These are phyloP conservation scores for Sminthurides aquaticus DNA, from an alignment of 2,888 invertebrate genomes.

Conservation along the genomic window DNA sequence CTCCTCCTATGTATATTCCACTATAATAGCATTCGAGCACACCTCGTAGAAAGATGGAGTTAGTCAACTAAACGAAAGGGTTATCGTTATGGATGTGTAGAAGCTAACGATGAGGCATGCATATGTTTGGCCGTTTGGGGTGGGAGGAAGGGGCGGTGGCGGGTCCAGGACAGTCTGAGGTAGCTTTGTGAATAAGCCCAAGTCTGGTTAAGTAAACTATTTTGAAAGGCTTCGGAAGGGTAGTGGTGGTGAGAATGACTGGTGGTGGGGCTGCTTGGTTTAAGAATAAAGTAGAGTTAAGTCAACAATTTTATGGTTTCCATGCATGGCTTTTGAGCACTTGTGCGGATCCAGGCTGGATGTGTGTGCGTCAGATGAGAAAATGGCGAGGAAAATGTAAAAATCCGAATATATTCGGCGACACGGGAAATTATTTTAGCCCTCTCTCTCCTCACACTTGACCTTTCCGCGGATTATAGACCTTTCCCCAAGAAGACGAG, in stretches of 20 bases:
- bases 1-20: too few species aligned
- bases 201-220: background rate
- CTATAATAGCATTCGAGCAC: too few species aligned
- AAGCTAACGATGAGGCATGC: too few species aligned
- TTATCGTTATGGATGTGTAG: too few species aligned
- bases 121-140: background rate
- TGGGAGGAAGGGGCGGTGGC: background rate
- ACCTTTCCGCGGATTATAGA: background rate
- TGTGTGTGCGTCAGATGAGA: background rate
- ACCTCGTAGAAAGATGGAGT: too few species aligned
- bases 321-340: constrained; percentile 1
- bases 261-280: background rate
- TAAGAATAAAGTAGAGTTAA: constrained; percentile 1
- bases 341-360: background rate
- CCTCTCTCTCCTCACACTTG: background rate
- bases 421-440: background rate
- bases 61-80: too few species aligned
- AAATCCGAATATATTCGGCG: background rate
- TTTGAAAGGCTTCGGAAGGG: background rate
- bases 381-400: background rate
- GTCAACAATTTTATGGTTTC: constrained; percentile 7
- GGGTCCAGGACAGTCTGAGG: too few species aligned
- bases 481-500: background rate
- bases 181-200: too few species aligned
- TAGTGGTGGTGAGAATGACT: background rate